phyloP scores from a whole-genome alignment of 2,797 vertebrate genomes.

The Heliangelus exortis region DNA sequence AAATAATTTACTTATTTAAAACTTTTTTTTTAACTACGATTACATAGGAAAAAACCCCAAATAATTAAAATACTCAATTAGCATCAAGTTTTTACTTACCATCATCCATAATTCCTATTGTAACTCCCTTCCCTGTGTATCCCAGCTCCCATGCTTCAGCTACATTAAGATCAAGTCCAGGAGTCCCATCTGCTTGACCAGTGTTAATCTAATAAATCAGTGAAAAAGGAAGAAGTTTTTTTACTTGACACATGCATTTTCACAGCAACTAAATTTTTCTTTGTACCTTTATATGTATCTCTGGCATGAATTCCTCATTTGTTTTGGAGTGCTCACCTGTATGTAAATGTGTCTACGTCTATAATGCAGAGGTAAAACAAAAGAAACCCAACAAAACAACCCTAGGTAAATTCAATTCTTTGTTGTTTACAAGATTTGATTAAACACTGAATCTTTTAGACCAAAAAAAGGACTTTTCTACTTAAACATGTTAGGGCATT shows the following conservation, averaged over 20 bases:
- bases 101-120: conserved; percentile 99
- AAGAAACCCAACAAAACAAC: not conserved
- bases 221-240: conserved; percentile 54
- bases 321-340: not conserved
- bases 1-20: not conserved
- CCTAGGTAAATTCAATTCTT: not conserved
- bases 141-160: conserved; percentile 99
- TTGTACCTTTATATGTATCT: not conserved
- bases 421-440: not conserved
- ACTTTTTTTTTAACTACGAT: not conserved
- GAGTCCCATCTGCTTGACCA: conserved; percentile 97
- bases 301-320: not conserved
- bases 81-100: conserved; percentile 81
- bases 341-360: not conserved
- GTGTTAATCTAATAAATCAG: conserved; percentile 91
- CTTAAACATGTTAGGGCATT: not conserved
- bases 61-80: not conserved
- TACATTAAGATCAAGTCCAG: conserved; percentile 97
- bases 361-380: not conserved
- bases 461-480: not conserved
- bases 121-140: conserved; percentile 96
- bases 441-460: not conserved
- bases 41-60: not conserved
- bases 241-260: conserved; percentile 2
- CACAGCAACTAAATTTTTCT: not conserved